Percentiles rank a stretch among this genome's conserved stretches.
Evolutionary conservation across 2,888 invertebrate genomes (phyloP).

Genomic region (Oasisia sp.): DNA sequence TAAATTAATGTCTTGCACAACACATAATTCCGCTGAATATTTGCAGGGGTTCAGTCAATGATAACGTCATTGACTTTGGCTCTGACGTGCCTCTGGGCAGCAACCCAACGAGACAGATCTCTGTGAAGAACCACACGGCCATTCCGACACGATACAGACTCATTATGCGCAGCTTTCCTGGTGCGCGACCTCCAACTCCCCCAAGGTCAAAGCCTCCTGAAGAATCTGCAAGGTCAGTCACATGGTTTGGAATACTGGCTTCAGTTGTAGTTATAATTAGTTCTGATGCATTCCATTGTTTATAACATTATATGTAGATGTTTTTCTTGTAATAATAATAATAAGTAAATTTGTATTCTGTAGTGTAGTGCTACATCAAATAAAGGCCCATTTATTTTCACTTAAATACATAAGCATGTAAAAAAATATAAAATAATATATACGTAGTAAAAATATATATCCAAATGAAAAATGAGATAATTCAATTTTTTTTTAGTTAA

Average conservation of each 20-base stretch:
- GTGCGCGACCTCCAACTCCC: conserved; percentile 51
- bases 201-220: conserved; percentile 39
- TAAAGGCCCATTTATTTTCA: no score
- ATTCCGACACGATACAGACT: conserved; percentile 55
- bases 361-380: neutral
- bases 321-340: neutral
- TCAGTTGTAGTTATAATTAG: neutral
- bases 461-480: no score
- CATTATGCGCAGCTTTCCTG: conserved; percentile 50
- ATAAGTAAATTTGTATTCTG: neutral
- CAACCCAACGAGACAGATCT: conserved; percentile 51
- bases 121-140: conserved; percentile 58
- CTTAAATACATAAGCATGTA: no score
- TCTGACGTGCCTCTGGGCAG: conserved; percentile 47
- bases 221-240: conserved; percentile 32
- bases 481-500: no score
- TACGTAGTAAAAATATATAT: no score
- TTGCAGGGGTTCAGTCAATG: neutral
- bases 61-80: conserved; percentile 53
- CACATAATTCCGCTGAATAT: neutral
- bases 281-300: neutral
- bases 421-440: no score
- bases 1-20: neutral
- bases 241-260: neutral
- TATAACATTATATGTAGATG: neutral